phyloP scores from a whole-genome alignment of 1,140 invertebrate species.

The Maniola jurtina region DNA sequence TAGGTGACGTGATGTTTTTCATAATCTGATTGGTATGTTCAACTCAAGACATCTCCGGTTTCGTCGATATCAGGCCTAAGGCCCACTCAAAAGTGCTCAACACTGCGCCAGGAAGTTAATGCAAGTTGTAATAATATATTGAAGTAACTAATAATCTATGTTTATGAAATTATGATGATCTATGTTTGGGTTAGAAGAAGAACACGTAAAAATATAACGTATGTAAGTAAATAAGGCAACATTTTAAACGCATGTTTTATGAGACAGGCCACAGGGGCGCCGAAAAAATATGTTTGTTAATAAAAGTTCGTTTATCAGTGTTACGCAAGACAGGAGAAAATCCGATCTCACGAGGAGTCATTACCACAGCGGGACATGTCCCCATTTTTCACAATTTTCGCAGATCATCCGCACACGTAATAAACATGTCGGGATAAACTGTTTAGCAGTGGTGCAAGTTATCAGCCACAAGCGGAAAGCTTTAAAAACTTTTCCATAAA shows the following conservation, averaged over 20 bases:
- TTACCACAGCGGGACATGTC: constrained; percentile 15
- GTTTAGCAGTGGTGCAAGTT: constrained; percentile 3
- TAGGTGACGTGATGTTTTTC: too few species aligned
- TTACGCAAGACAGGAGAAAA: constrained; percentile 7
- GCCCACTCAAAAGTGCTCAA: too few species aligned
- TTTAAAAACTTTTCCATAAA: neutral
- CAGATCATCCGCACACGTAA: constrained; percentile 25
- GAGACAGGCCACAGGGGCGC: neutral
- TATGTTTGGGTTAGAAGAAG: too few species aligned
- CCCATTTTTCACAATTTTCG: constrained; percentile 30
- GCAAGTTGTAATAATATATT: too few species aligned
- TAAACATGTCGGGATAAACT: constrained; percentile 30
- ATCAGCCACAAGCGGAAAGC: neutral
- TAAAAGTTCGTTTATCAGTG: constrained; percentile 7
- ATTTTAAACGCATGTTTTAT: neutral
- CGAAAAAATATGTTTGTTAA: neutral
- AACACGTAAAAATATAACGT: too few species aligned
- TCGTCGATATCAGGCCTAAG: too few species aligned
- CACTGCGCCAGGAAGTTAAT: too few species aligned
- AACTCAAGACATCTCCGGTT: too few species aligned
- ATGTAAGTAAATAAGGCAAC: neutral
- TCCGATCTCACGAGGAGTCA: constrained; percentile 20
- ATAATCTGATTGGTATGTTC: too few species aligned
- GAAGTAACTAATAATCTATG: too few species aligned
- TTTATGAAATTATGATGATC: too few species aligned